Evolutionary conservation across 2,888 invertebrate genomes (phyloP).

Genomic region (Eustalomyia histrio): DNA sequence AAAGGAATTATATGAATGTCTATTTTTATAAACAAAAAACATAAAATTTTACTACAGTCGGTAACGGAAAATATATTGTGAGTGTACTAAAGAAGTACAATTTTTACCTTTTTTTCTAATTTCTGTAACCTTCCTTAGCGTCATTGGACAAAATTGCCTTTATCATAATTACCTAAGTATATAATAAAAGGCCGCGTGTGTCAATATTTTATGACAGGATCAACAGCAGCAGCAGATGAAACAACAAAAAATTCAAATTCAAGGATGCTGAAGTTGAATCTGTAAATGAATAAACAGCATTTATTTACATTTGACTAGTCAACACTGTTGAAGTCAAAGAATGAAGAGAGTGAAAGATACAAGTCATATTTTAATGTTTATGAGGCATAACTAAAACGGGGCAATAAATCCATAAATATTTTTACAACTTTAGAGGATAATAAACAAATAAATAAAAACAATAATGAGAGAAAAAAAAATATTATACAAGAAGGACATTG

Average conservation of each 20-base stretch:
- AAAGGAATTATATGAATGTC: no score
- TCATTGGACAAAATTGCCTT: no score
- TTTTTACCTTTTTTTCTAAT: no score
- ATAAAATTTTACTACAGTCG: no score
- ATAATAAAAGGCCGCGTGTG: slow-evolving; percentile 35
- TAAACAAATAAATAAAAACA: slow-evolving; percentile 35
- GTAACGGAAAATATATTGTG: no score
- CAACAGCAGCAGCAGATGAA: slow-evolving; percentile 8
- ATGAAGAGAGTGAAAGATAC: not conserved
- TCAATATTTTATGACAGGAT: slow-evolving; percentile 24
- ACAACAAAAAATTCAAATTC: not conserved
- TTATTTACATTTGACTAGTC: not conserved
- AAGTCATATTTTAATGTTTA: slow-evolving; percentile 30
- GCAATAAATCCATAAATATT: slow-evolving; percentile 42
- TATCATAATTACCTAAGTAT: not conserved
- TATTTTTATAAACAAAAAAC: no score
- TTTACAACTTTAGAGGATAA: slow-evolving; percentile 23
- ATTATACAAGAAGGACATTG: not conserved
- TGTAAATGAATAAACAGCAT: slow-evolving; percentile 3
- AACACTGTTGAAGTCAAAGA: not conserved
- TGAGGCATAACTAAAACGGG: slow-evolving; percentile 28
- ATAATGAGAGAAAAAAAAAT: not conserved
- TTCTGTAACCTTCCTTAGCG: no score
- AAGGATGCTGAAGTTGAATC: slow-evolving; percentile 45
- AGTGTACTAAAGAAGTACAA: no score